Conservation (phyloP, 2,888 invertebrate genomes). For the Watsonalla binaria region DNA sequence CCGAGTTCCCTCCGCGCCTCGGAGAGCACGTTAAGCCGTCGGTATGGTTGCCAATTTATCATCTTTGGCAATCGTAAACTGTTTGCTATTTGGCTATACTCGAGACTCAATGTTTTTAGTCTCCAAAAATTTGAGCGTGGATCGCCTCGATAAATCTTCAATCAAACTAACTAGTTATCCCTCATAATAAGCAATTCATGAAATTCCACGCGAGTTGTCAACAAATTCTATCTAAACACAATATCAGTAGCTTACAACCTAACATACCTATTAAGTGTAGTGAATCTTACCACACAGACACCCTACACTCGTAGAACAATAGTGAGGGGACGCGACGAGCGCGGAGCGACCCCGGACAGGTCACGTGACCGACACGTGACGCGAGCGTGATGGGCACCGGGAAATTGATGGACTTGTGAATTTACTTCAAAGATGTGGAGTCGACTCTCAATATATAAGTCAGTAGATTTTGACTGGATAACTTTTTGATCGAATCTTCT, state of each 20-base stretch:
- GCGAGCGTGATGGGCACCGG: slow-evolving; percentile 52
- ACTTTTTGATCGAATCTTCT: neutral
- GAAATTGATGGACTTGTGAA: slow-evolving; percentile 57
- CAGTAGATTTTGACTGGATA: neutral
- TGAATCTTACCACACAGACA: slow-evolving; percentile 3
- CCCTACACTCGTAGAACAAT: slow-evolving; percentile 8
- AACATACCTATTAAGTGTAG: neutral
- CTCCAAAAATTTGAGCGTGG: too few species aligned
- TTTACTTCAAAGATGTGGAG: slow-evolving; percentile 32
- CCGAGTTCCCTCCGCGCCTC: too few species aligned
- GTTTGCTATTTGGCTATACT: too few species aligned
- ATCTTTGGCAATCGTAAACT: too few species aligned
- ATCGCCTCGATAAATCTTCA: too few species aligned
- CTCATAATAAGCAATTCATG: too few species aligned
- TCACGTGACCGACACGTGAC: slow-evolving; percentile 63
- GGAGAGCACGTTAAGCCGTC: too few species aligned
- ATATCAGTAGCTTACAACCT: neutral
- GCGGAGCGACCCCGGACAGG: slow-evolving; percentile 27
- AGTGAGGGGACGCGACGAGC: slow-evolving; percentile 16
- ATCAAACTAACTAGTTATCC: too few species aligned
- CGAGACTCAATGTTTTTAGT: too few species aligned
- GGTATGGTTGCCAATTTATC: too few species aligned
- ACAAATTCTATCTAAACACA: neutral
- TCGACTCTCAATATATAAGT: slow-evolving; percentile 2
- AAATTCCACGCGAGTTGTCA: neutral